Evolutionary conservation across 2,113 vertebrate species (phyloP).

Genomic region (Cettia cetti): DNA sequence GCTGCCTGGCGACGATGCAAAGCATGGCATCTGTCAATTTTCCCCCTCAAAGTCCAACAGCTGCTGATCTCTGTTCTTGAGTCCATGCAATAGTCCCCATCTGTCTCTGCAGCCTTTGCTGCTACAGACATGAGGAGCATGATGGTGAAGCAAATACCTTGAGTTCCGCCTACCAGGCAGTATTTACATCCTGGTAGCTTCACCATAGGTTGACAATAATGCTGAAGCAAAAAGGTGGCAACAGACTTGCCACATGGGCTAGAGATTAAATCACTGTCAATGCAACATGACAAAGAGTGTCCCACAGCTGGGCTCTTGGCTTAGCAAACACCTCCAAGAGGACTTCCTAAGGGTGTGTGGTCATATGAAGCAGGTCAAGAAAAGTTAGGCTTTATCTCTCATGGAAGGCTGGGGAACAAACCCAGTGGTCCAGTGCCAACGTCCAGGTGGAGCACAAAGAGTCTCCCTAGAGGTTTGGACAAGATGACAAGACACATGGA

Average conservation of each 20-base stretch:
- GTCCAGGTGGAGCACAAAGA: not conserved
- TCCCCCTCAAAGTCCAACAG: not conserved
- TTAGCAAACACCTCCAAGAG: not conserved
- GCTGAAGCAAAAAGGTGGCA: not conserved
- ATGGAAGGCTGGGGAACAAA: not conserved
- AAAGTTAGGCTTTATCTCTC: not conserved
- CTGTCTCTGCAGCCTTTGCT: not conserved
- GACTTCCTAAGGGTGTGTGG: not conserved
- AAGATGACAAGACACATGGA: not conserved
- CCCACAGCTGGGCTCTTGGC: not conserved
- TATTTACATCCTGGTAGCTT: not conserved
- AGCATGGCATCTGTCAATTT: not conserved
- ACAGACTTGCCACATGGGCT: not conserved
- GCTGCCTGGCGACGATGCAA: not conserved
- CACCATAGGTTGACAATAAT: fast-evolving
- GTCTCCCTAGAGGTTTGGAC: not conserved
- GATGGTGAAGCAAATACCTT: not conserved
- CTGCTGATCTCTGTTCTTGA: not conserved
- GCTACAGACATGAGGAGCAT: not conserved
- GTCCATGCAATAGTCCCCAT: not conserved
- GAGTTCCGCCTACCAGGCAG: not conserved
- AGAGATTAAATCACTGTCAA: not conserved
- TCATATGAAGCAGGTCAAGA: not conserved
- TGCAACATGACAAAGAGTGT: not conserved
- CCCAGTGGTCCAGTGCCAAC: not conserved